Evolutionary conservation across 1,140 invertebrate genomes (phyloP), one percentile per base, ranked within the genome.

Genomic region (Aphaenogaster ashmeadi): DNA sequence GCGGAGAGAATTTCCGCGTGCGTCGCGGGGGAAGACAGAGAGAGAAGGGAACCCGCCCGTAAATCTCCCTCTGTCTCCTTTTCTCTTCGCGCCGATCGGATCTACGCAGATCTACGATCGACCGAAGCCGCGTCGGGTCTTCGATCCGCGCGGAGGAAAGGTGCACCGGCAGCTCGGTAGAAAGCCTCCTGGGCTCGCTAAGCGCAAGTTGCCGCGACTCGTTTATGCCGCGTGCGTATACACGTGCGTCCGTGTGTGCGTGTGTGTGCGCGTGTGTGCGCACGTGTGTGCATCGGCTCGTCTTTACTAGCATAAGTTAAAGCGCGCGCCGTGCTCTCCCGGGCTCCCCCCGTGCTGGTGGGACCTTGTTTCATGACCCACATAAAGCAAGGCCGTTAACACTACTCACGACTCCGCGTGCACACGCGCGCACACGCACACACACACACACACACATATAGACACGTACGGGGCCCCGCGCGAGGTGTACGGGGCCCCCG

Each of bases 291-390:
- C 18, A 41, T 71, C 47, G 79, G 69, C 62, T 64, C 13, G 89
- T 69, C 77, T 50, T 71, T 69, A 27, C 85, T 27, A 66, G 67
- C 54, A 64, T 75, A 58, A 86, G 83, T 88, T 58, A 72, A 72
- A 88, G 66, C 87, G 86, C 87, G 80, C 80, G 78, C 79, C 87
- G 87, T 92, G 88, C 90, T 91, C 92, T 93, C 93, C 88, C 91
- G 90, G 89, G 92, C 87, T 94, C 88, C 91, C 66, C 54, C 92
- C 92, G 92, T 92, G 86, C 92, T 93, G 91, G 90, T 91, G 92
- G 94, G 94, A 95, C 94, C 94, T 95, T 95, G 94, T 95, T 95
- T 95, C 94, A 92, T 95, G 94, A 95, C 94, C 94, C 91, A 95
- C 94, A 94, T 95, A 93, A 92, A 94, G 94, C 94, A 95, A 95